A percentile compares a stretch with the other conserved stretches of the same genome.
Conservation (phyloP, 1,140 invertebrate species). For the Ips nitidus region DNA sequence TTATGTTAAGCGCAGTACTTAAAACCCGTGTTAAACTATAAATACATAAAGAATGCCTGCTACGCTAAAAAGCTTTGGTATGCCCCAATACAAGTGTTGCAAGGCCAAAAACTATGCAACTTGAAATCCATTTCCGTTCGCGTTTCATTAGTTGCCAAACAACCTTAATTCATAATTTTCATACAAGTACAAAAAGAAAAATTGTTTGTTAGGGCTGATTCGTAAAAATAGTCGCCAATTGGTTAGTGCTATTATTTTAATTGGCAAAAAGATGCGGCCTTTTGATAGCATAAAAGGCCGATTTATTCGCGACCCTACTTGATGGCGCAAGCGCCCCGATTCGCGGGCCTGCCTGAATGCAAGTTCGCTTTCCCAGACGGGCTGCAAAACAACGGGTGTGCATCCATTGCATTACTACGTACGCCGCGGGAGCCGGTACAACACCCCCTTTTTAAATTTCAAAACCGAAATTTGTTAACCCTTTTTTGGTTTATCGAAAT, state of each 20-base stretch:
- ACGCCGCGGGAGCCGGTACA: constrained; percentile 52
- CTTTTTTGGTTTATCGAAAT: constrained; percentile 37
- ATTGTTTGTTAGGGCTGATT: too few relatives aligned
- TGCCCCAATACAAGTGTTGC: too few relatives aligned
- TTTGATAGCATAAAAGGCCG: constrained; percentile 6
- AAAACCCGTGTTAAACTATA: constrained; percentile 28
- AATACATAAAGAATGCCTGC: constrained; percentile 29
- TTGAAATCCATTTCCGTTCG: too few relatives aligned
- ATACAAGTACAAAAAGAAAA: too few relatives aligned
- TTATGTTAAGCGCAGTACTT: constrained; percentile 15
- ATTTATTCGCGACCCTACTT: constrained; percentile 21
- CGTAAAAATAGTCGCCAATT: too few relatives aligned
- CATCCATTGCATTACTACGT: constrained; percentile 47
- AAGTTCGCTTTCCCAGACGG: constrained; percentile 42
- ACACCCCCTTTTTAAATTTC: constrained; percentile 43
- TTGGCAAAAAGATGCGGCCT: constrained; percentile 3
- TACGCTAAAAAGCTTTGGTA: constrained; percentile 7
- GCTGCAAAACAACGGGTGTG: constrained; percentile 50
- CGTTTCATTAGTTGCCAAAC: too few relatives aligned
- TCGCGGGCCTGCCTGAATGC: constrained; percentile 47
- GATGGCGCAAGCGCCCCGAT: constrained; percentile 40
- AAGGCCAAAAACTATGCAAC: too few relatives aligned
- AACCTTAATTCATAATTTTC: too few relatives aligned
- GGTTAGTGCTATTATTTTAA: background rate
- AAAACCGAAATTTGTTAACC: constrained; percentile 42